These are phyloP conservation scores for Trichosurus vulpecula DNA, from an alignment of 2,797 vertebrate species.

Conservation along the genomic window DNA sequence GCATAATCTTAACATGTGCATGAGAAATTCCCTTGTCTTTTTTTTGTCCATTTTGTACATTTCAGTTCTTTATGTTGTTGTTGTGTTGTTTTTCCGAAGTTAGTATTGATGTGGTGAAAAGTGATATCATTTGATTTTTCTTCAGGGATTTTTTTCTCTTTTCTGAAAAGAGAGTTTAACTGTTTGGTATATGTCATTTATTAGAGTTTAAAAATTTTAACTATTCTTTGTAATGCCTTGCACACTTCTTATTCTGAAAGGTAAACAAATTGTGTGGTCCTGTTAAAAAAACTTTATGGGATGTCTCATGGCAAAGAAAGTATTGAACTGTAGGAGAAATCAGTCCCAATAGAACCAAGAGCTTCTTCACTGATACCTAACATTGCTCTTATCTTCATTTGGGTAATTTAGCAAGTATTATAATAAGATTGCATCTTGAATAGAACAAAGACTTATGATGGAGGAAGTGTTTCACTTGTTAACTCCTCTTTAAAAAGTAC, in stretches of 20 bases:
- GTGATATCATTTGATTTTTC: neutral
- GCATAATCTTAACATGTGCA: neutral
- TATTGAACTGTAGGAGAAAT: neutral
- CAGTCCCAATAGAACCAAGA: neutral
- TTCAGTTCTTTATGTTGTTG: neutral
- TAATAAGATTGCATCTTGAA: neutral
- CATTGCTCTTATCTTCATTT: neutral
- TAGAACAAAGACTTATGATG: neutral
- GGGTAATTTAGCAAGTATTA: neutral
- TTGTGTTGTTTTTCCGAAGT: neutral
- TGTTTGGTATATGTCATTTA: neutral
- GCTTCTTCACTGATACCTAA: too few species aligned
- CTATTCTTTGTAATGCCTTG: neutral
- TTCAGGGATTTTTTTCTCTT: neutral
- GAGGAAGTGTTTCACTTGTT: neutral
- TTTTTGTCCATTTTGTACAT: neutral
- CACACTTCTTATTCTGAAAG: neutral
- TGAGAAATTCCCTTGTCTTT: neutral
- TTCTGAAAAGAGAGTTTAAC: slow-evolving; percentile 1
- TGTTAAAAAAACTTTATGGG: neutral
- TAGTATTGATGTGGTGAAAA: neutral
- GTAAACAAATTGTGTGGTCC: neutral
- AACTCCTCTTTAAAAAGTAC: neutral
- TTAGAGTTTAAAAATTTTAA: neutral
- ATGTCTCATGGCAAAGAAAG: neutral